Base-by-base conservation (phyloP, 2,888 invertebrate genomes). In the Pristionchus fissidentatus region DNA sequence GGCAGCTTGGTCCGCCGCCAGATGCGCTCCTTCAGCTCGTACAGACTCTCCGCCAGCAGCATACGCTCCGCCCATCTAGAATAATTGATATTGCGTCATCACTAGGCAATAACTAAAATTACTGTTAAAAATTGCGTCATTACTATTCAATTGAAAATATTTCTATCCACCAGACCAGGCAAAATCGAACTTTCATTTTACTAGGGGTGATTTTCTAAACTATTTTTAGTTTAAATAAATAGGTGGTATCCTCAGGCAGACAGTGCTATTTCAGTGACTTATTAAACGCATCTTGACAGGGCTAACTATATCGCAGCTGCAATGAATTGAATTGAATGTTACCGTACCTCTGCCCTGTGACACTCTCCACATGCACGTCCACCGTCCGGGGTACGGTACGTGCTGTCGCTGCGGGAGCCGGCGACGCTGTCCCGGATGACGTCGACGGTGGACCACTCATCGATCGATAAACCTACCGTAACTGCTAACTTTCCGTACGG, bases 21-120 rank as follows among this genome's bases (percentile, higher is more conserved):
- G 41, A 87, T 84, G 29, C 82, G 55, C 38, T 62, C 79, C 83
- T 87, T 87, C 84, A 87, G 82, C 5, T 78, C 83, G 41, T 35
- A 70, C 2, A 87, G 83, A 15, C 85, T 85, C 62, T 86, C 85
- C 19, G 70, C 83, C 26, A 83, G 80, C 26, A 83, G 66, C n/a
- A 85, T 46, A 22, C 46, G 1, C 78, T 86, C 86, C 19, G 35
- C 29, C 85, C 85, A 86, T 46, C 83, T 83, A 46, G 15, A 79
- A 49, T 15, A 15, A n/a, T n/a, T n/a, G n/a, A n/a, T n/a, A n/a
- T 5, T 62, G 26, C 15, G 26, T 26, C 26, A 26, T n/a, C n/a
- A 62, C 32, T 29, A 70, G 41, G 19, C 4, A 26, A 77, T 77
- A 19, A 4, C 3, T 22, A 29, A 26, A 29, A 29, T 35, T 70